phyloP scores from a whole-genome alignment of 2,797 vertebrate genomes.

The Alca torda region DNA sequence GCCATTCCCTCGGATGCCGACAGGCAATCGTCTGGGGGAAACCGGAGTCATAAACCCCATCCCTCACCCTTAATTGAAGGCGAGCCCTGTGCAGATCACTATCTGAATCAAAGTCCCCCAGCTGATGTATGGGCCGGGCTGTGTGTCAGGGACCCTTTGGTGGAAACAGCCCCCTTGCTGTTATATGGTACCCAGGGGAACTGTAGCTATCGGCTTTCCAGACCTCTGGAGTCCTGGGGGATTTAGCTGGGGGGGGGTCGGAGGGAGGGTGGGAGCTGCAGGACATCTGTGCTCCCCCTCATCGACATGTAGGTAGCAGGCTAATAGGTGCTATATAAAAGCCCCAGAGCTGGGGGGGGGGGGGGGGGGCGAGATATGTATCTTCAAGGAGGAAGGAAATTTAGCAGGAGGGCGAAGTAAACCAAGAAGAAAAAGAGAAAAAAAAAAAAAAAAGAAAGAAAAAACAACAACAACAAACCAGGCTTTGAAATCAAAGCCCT shows the following conservation, averaged over 20 bases:
- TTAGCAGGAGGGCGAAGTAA: background rate
- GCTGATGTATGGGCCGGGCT: conserved; percentile 20
- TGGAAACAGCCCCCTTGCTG: conserved; percentile 39
- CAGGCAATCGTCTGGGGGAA: background rate
- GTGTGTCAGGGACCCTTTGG: conserved; percentile 24
- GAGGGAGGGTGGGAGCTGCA: background rate
- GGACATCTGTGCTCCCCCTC: background rate
- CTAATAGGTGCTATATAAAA: background rate
- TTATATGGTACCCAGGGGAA: background rate
- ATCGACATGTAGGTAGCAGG: background rate
- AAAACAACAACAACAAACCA: background rate
- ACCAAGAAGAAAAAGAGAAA: background rate
- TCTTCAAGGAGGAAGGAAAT: conserved; percentile 41
- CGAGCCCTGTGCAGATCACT: background rate
- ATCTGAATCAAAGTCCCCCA: conserved; percentile 67
- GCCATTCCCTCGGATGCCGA: background rate
- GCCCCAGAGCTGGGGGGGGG: background rate
- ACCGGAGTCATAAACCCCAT: conserved; percentile 39
- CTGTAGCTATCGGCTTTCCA: background rate
- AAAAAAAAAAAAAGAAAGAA: background rate
- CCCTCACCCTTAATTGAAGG: background rate
- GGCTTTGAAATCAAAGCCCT: conserved; percentile 19
- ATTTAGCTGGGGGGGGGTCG: background rate
- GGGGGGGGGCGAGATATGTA: conserved; percentile 13
- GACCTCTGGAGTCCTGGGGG: background rate